phyloP scores from a whole-genome alignment of 2,113 vertebrate species.

The Misgurnus anguillicaudatus region DNA sequence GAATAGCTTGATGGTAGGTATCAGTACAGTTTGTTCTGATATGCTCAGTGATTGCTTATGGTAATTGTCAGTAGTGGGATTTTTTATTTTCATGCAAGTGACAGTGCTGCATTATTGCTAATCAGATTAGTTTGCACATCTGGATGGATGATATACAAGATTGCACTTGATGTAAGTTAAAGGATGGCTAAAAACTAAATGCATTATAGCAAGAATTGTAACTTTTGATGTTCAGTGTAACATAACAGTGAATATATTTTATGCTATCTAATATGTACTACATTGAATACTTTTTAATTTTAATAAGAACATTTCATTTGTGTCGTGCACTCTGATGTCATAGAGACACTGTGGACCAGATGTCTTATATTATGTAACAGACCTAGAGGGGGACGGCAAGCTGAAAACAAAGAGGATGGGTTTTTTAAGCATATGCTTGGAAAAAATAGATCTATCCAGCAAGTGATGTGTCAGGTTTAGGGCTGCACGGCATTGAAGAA shows the following conservation, averaged over 20 bases:
- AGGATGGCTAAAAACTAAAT: neutral
- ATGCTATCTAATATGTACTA: neutral
- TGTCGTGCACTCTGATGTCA: neutral
- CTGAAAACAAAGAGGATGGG: neutral
- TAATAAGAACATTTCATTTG: too few relatives aligned
- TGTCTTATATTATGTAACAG: slow-evolving; percentile 42
- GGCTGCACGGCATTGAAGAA: too few relatives aligned
- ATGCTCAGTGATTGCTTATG: neutral
- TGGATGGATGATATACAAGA: neutral
- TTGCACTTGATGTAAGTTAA: neutral
- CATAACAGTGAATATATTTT: neutral
- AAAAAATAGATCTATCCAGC: too few relatives aligned
- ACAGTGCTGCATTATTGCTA: neutral
- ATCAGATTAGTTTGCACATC: neutral
- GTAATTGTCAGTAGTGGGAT: neutral
- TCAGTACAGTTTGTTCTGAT: neutral
- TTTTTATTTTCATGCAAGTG: neutral
- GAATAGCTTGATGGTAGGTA: slow-evolving; percentile 35
- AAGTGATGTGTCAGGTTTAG: too few relatives aligned
- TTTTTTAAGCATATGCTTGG: neutral
- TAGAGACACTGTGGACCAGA: neutral
- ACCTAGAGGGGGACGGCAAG: neutral
- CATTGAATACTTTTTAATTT: too few relatives aligned
- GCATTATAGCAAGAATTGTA: neutral
- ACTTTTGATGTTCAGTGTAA: neutral